Conservation (phyloP, 2,797 vertebrate genomes). For the Tragopan temminckii region DNA sequence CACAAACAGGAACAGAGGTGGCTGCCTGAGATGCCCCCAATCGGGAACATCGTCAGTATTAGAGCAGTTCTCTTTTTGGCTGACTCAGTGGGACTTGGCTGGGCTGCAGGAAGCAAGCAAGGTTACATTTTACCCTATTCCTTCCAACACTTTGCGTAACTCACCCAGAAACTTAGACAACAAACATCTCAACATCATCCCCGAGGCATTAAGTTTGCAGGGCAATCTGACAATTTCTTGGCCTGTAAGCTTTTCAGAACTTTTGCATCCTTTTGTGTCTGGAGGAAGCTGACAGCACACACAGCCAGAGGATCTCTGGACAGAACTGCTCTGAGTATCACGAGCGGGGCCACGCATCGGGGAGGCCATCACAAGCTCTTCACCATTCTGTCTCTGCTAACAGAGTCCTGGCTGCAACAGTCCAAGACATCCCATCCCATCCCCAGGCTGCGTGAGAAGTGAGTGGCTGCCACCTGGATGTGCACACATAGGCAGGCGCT, state of each 20-base stretch:
- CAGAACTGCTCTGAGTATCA: background rate
- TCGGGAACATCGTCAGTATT: background rate
- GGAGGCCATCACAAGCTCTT: background rate
- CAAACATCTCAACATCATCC: background rate
- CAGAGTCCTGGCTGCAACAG: background rate
- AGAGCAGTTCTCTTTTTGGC: background rate
- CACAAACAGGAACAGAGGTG: rapidly evolving
- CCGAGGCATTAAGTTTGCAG: background rate
- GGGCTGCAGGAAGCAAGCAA: background rate
- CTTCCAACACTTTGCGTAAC: conserved; percentile 3
- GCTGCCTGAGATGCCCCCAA: background rate
- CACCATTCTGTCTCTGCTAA: background rate
- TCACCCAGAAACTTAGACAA: background rate
- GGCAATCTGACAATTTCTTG: background rate
- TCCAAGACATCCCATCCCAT: background rate
- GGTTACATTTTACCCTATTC: background rate
- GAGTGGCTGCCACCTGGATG: background rate
- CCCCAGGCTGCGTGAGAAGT: background rate
- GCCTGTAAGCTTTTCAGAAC: background rate
- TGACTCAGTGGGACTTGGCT: background rate
- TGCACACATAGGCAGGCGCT: rapidly evolving
- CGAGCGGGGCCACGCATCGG: rapidly evolving
- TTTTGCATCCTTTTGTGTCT: conserved; percentile 28
- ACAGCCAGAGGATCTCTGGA: background rate
- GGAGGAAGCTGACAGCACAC: background rate